Base-by-base conservation (phyloP, 2,888 invertebrate species). In the Trissolcus brochymenae region DNA sequence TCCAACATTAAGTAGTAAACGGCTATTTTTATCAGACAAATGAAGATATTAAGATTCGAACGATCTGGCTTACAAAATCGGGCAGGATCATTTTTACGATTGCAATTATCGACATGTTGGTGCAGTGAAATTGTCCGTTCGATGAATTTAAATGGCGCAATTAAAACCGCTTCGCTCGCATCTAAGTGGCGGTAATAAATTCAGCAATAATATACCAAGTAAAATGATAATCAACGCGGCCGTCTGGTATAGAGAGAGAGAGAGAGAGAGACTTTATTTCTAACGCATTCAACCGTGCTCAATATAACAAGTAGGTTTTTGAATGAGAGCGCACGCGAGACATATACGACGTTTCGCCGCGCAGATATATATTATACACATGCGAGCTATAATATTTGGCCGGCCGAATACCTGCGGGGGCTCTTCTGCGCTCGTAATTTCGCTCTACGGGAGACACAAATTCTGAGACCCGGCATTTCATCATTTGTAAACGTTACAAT, bases 361-460 rank as follows among this genome's bases (percentile, higher is more conserved):
- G 50, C 59, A 35, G 74, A 74, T 70, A 78, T 78, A 78, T 75
- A 72, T 72, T 78, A 78, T 65, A 66, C 29, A 51, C 40, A 55
- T 49, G 66, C 51, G 54, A 66, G 51, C 66, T 14, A 68, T 74
- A 64, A 67, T 79, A 79, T 79, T 79, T 74, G 73, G 66, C 68
- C 66, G 71, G 74, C 61, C 67, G 77, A 71, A 78, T 79, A 80
- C 78, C 81, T 76, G 80, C 53, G 77, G 82, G 79, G 81, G 79
- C 73, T 72, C 78, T 9, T 65, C 75, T 57, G 41, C 54, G 81
- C 84, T 83, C 83, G 84, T 83, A 86, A 85, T 82, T 81, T 79
- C 64, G 60, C 82, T 79, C 86, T 75, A 78, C 83, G 82, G 86
- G 86, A 80, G 82, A 79, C 79, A 74, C 74, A 70, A 76, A 76